Evolutionary conservation across 2,888 invertebrate species (phyloP), one percentile per base, ranked within the genome.

Genomic region (Melanargia galathea): DNA sequence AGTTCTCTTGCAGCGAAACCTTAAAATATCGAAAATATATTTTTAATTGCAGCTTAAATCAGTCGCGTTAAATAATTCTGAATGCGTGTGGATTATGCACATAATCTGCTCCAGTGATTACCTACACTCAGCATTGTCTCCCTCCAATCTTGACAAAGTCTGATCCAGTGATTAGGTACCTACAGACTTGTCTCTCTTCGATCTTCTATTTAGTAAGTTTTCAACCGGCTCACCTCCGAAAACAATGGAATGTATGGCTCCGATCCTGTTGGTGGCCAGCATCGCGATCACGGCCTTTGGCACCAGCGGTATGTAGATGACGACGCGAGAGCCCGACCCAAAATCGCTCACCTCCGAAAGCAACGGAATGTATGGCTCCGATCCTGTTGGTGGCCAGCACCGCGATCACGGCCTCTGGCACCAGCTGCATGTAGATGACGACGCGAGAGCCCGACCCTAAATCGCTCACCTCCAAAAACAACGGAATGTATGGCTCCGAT

Each of bases 291-390:
- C 93, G 0, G 97, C 96, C 84, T 98, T 97, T 0, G 98, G 98
- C 52, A 98, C 96, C 63, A 98, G 93, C 0, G 98, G 98, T 98
- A 98, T 98, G 83, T 98, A 98, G 76, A 98, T 97, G 1, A 98
- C 92, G 1, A 98, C 97, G 0, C 96, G 88, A 75, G 97, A 97
- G 0, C 98, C 98, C n/a, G n/a, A n/a, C 1, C 11, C 7, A 2
- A 26, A 11, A 11, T 4, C 16, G 20, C 43, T 20, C 82, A 95
- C 96, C 97, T 78, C 98, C 98, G 87, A 98, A 98, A 0, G 98
- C 98, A 0, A 98, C 96, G 0, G 97, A 97, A 80, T 98, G 98
- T n/a, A 97, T 92, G 2, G 97, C 98, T 0, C 98, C 98, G 10
- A 98, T 90, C 51, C 98, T 92, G 38, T 95, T 96, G 1, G 95